phyloP scores from a whole-genome alignment of 2,888 invertebrate genomes.

The Trissolcus japonicus region DNA sequence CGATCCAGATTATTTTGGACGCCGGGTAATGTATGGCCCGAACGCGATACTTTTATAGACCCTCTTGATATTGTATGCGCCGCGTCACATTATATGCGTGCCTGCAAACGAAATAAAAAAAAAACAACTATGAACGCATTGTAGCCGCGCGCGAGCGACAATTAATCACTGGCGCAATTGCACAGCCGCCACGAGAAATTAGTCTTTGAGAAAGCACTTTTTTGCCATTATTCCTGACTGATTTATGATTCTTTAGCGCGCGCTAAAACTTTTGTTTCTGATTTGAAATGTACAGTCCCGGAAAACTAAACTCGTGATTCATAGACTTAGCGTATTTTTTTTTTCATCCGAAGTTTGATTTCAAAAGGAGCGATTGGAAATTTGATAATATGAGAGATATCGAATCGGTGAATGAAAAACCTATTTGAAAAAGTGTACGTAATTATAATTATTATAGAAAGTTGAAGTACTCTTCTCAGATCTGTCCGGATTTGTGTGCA shows the following conservation, averaged over 20 bases:
- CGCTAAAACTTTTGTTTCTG: background rate
- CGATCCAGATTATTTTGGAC: constrained; percentile 52
- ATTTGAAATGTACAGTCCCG: background rate
- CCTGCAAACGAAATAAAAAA: constrained; percentile 6
- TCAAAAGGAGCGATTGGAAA: too few relatives aligned
- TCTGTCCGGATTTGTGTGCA: too few relatives aligned
- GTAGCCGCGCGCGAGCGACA: background rate
- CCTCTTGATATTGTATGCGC: constrained; percentile 27
- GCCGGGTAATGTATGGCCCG: constrained; percentile 30
- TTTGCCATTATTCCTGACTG: constrained; percentile 1
- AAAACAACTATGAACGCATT: background rate
- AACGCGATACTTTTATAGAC: constrained; percentile 33
- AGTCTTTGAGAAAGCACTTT: constrained; percentile 3
- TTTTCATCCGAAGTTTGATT: too few relatives aligned
- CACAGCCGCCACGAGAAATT: constrained; percentile 3
- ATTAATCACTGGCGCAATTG: constrained; percentile 39
- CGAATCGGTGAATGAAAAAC: too few relatives aligned
- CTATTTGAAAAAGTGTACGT: too few relatives aligned
- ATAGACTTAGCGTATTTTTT: too few relatives aligned
- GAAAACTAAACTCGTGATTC: background rate
- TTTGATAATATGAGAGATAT: too few relatives aligned
- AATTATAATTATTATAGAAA: too few relatives aligned
- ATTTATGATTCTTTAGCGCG: constrained; percentile 1
- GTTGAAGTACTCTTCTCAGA: too few relatives aligned
- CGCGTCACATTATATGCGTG: constrained; percentile 29